Conservation (phyloP, 2,797 vertebrate species). For the Pteropus rufus region DNA sequence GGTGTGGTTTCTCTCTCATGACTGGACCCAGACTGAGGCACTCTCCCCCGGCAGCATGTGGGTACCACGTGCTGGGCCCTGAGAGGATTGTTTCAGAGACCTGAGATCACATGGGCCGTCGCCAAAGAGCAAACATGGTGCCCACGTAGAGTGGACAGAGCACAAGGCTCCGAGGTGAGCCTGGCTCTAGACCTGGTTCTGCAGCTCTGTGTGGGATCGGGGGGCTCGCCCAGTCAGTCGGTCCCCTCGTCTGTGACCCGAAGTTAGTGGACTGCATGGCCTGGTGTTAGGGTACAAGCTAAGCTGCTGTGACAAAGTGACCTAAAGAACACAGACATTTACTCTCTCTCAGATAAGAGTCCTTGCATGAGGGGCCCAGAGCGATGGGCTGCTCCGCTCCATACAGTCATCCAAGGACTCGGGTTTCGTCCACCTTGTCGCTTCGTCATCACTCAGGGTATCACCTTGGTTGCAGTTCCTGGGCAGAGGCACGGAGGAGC, state of each 20-base stretch:
- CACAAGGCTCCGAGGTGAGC: neutral
- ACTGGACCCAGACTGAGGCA: neutral
- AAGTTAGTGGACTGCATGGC: neutral
- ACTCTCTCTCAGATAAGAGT: neutral
- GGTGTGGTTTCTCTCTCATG: neutral
- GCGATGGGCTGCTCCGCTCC: neutral
- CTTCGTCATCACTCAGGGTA: neutral
- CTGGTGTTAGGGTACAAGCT: neutral
- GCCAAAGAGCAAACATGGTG: neutral
- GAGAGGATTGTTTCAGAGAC: neutral
- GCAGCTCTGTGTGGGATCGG: neutral
- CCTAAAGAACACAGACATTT: neutral
- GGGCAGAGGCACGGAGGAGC: neutral
- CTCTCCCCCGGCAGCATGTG: rapidly evolving
- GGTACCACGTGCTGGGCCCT: too few species aligned
- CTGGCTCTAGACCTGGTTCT: neutral
- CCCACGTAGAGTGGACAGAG: neutral
- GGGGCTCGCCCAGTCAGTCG: rapidly evolving
- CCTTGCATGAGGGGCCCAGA: neutral
- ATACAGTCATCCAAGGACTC: neutral
- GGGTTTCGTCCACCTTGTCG: neutral
- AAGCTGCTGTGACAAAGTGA: neutral
- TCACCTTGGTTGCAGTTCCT: neutral
- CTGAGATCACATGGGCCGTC: neutral
- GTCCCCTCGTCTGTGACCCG: neutral